Evolutionary conservation across 2,797 vertebrate genomes (phyloP).

Genomic region (Oreochromis mossambicus): DNA sequence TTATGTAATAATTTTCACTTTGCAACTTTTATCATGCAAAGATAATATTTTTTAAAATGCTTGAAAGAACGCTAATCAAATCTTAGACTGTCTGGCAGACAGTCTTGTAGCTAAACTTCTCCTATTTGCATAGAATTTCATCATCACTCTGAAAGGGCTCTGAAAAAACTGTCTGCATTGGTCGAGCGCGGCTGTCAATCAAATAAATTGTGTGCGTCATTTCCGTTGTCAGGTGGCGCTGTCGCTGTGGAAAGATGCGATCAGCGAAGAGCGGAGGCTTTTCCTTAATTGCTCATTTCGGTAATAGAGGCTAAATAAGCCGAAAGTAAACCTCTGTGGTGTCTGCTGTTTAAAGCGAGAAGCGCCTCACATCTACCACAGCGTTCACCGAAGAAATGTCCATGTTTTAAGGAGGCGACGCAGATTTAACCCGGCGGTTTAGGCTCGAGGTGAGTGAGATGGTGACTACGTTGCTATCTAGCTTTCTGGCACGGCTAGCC

Average conservation of each 20-base stretch:
- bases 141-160: constrained; percentile 34
- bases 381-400: constrained; percentile 63
- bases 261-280: constrained; percentile 79
- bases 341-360: constrained; percentile 14
- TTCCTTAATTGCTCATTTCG: constrained; percentile 78
- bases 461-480: constrained; percentile 50
- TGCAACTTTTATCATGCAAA: constrained; percentile 44
- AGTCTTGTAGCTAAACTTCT: background rate
- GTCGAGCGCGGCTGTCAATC: constrained; percentile 65
- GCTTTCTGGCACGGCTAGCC: constrained; percentile 53
- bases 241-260: constrained; percentile 87
- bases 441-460: constrained; percentile 79
- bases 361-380: constrained; percentile 32
- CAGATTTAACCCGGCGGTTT: constrained; percentile 76
- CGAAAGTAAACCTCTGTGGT: constrained; percentile 36
- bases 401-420: constrained; percentile 62
- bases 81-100: background rate
- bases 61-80: background rate
- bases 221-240: constrained; percentile 97
- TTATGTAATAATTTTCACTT: constrained; percentile 54
- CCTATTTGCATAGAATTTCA: constrained; percentile 32
- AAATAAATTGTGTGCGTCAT: constrained; percentile 80
- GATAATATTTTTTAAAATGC: background rate
- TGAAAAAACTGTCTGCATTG: constrained; percentile 49
- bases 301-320: constrained; percentile 65